These are phyloP conservation scores for Catharus ustulatus DNA, from an alignment of 2,797 vertebrate species.

Conservation along the genomic window DNA sequence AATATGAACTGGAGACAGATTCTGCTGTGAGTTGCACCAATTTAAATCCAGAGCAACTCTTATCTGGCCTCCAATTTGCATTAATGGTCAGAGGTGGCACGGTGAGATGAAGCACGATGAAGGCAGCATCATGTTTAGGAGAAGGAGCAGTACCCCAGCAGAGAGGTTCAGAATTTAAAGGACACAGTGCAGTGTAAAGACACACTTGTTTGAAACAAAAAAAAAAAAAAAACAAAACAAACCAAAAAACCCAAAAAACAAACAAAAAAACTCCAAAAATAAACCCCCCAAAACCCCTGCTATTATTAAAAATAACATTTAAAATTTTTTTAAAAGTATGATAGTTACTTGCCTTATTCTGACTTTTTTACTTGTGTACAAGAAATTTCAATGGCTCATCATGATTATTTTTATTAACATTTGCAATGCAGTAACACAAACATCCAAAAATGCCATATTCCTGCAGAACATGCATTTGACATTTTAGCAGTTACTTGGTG, in stretches of 20 bases:
- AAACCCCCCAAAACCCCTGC: no score
- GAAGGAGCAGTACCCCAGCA: not conserved
- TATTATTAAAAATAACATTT: not conserved
- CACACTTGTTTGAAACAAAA: not conserved
- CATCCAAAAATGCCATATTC: not conserved
- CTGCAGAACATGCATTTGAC: not conserved
- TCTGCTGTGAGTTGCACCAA: slow-evolving; percentile 52
- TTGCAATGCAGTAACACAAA: not conserved
- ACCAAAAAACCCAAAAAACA: no score
- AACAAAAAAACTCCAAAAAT: no score
- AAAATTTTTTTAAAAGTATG: rapidly evolving
- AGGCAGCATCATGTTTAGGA: not conserved
- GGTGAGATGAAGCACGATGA: not conserved
- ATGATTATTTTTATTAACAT: not conserved
- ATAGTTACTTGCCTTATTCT: not conserved
- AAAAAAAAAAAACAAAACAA: no score
- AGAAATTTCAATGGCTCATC: not conserved
- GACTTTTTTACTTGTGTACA: not conserved
- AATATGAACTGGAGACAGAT: slow-evolving; percentile 38
- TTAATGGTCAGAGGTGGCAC: slow-evolving; percentile 44
- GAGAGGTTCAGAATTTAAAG: not conserved
- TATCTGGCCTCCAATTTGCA: slow-evolving; percentile 40
- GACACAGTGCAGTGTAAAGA: not conserved
- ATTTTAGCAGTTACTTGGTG: not conserved
- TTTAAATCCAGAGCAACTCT: slow-evolving; percentile 54